Conservation (phyloP, 2,113 vertebrate species). For the Marmota flaviventris region DNA sequence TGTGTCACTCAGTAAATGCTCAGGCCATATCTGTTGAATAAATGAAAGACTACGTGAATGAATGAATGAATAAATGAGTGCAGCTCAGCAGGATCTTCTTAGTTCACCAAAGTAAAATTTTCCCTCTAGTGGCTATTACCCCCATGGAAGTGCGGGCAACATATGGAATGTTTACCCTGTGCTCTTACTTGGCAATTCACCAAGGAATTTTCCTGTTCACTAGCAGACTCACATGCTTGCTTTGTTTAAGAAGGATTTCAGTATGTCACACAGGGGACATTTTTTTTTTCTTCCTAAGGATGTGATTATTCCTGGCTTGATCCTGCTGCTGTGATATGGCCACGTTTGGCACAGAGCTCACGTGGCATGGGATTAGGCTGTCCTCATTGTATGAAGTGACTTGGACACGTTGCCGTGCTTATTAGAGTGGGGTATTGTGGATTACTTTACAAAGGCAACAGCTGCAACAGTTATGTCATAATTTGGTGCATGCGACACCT, state of each 20-base stretch:
- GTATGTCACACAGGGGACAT: slow-evolving; percentile 81
- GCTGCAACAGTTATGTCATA: slow-evolving; percentile 88
- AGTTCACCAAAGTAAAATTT: background rate
- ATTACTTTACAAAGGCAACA: slow-evolving; percentile 89
- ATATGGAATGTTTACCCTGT: slow-evolving; percentile 48
- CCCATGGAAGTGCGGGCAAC: background rate
- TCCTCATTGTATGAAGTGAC: slow-evolving; percentile 84
- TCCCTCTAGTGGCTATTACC: background rate
- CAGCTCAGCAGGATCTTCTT: background rate
- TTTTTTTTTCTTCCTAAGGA: slow-evolving; percentile 83
- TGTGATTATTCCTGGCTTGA: slow-evolving; percentile 87
- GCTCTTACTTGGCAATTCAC: slow-evolving; percentile 71
- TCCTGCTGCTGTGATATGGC: slow-evolving; percentile 84
- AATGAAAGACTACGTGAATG: background rate
- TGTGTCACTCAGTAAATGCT: background rate
- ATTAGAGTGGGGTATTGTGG: slow-evolving; percentile 85
- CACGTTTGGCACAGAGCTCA: slow-evolving; percentile 81
- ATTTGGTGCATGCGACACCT: slow-evolving; percentile 87
- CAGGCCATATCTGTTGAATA: slow-evolving; percentile 29
- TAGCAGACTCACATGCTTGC: slow-evolving; percentile 83
- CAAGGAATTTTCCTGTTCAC: slow-evolving; percentile 73
- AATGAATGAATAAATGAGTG: background rate
- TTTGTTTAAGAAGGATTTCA: slow-evolving; percentile 87
- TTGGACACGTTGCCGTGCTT: slow-evolving; percentile 84
- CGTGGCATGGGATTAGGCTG: slow-evolving; percentile 85